phyloP scores from a whole-genome alignment of 2,797 vertebrate genomes.

The Darevskia mixta region DNA sequence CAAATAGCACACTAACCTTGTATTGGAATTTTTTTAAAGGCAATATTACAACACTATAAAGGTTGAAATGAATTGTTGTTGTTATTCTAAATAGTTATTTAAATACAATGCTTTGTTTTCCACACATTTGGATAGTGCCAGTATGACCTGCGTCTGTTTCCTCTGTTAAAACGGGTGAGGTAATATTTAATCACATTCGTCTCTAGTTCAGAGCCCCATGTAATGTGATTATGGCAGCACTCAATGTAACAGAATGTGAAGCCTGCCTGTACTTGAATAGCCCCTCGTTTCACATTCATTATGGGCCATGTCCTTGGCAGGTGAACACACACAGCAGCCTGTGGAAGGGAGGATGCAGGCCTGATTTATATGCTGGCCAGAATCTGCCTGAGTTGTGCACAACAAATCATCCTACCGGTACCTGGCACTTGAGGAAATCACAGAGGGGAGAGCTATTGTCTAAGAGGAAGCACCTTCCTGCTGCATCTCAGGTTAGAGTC shows the following conservation, averaged over 20 bases:
- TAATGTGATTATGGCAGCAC: conserved; percentile 36
- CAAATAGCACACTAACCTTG: not conserved
- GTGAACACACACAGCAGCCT: not conserved
- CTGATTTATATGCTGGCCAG: conserved; percentile 7
- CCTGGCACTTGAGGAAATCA: not conserved
- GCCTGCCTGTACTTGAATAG: conserved; percentile 33
- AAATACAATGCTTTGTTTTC: not conserved
- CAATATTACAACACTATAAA: not conserved
- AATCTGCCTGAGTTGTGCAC: not conserved
- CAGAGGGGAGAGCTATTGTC: not conserved
- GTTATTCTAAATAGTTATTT: not conserved
- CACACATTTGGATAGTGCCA: not conserved
- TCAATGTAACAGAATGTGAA: conserved; percentile 25
- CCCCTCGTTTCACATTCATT: conserved; percentile 5
- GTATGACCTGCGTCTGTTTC: not conserved
- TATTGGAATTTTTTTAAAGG: not conserved
- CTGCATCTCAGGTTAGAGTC: not conserved
- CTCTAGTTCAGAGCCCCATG: conserved; percentile 11
- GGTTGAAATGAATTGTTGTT: not conserved
- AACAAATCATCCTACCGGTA: not conserved
- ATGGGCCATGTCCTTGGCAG: not conserved
- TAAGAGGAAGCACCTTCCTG: not conserved
- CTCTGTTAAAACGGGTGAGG: conserved; percentile 11
- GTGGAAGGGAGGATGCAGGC: not conserved
- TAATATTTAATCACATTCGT: not conserved